Evolutionary conservation across 1,140 invertebrate genomes (phyloP).

Genomic region (Psix sp.): DNA sequence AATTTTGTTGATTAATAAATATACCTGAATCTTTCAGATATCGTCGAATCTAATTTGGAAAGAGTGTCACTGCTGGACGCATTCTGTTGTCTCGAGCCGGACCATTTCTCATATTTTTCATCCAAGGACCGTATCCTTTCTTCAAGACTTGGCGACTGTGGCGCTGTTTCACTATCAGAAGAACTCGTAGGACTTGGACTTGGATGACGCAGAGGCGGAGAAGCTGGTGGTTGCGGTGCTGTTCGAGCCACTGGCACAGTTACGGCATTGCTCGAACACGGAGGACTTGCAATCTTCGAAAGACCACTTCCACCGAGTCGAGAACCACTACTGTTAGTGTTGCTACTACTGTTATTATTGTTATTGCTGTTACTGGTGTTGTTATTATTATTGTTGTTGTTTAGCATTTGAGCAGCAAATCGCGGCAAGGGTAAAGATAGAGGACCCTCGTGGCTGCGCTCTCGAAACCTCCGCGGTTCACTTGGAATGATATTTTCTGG

Average conservation of each 20-base stretch:
- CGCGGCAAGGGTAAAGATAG: conserved; percentile 89
- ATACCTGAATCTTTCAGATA: conserved; percentile 77
- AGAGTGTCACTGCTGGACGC: conserved; percentile 79
- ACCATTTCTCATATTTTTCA: conserved; percentile 95
- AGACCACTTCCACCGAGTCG: conserved; percentile 51
- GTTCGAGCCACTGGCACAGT: conserved; percentile 70
- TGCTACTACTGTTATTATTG: conserved; percentile 58
- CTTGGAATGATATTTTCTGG: conserved; percentile 85
- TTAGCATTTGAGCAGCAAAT: conserved; percentile 87
- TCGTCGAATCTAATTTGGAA: conserved; percentile 79
- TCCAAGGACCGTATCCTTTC: conserved; percentile 92
- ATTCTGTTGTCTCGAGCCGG: conserved; percentile 80
- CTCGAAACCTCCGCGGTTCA: conserved; percentile 83
- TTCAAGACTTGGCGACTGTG: conserved; percentile 85
- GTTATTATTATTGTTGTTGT: conserved; percentile 56
- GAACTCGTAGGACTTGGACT: conserved; percentile 81
- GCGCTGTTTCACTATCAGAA: conserved; percentile 77
- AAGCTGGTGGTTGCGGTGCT: conserved; percentile 78
- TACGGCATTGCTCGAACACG: conserved; percentile 61
- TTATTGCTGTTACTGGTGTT: conserved; percentile 62
- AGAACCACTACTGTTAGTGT: conserved; percentile 54
- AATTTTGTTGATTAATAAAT: background rate
- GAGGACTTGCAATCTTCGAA: conserved; percentile 69
- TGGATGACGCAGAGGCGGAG: conserved; percentile 78
- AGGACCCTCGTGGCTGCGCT: conserved; percentile 81